Percentiles rank a stretch among this genome's conserved stretches.
These are phyloP conservation scores for Proteles cristata DNA, from an alignment of 2,113 vertebrate genomes.

Conservation along the genomic window DNA sequence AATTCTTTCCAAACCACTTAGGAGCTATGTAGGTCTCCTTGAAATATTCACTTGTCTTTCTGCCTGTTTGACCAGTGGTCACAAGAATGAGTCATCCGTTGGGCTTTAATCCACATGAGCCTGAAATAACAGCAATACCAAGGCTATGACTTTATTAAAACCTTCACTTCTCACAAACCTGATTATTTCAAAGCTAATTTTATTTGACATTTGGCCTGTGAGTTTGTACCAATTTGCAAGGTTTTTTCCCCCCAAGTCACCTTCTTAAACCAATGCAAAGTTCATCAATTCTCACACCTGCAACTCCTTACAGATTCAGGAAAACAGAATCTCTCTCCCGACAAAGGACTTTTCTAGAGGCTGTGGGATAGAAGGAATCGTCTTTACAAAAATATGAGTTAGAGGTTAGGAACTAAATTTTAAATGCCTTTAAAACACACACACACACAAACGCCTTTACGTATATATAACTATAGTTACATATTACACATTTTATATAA, in stretches of 20 bases:
- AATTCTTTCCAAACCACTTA: neutral
- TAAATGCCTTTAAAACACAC: no score
- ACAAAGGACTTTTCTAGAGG: neutral
- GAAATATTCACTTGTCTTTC: neutral
- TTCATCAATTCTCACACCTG: neutral
- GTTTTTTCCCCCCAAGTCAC: neutral
- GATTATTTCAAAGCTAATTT: neutral
- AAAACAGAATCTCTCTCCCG: neutral
- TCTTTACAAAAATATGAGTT: neutral
- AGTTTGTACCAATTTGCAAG: neutral
- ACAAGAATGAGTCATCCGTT: constrained; percentile 34
- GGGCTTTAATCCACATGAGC: neutral
- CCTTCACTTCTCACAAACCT: neutral
- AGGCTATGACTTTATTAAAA: constrained; percentile 22
- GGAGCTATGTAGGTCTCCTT: neutral
- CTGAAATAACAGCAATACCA: constrained; percentile 39
- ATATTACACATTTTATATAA: neutral
- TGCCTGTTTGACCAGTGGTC: neutral
- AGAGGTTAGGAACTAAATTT: neutral
- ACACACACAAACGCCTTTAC: neutral
- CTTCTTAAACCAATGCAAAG: neutral
- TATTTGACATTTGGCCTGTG: neutral
- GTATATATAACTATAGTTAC: neutral
- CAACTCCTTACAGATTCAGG: neutral
- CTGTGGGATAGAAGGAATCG: neutral